phyloP scores from a whole-genome alignment of 92 coral and sea anemone genomes.

The Hydrozoanthus gracilis region DNA sequence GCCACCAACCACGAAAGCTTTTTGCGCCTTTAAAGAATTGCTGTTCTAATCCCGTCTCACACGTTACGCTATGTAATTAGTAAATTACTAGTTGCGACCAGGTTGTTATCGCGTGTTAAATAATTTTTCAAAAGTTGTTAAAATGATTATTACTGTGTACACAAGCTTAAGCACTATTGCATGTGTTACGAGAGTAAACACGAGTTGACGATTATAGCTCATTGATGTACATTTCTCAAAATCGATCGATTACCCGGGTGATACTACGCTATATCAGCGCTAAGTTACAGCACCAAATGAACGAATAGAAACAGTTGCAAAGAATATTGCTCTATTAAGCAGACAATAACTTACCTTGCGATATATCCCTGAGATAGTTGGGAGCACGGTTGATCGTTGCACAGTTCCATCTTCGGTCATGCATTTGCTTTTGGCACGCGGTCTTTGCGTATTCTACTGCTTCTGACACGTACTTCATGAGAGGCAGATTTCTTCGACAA shows the following conservation, averaged over 20 bases:
- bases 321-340: not conserved
- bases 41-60: conserved; percentile 20
- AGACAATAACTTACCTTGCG: conserved; percentile 72
- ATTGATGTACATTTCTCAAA: conserved; percentile 41
- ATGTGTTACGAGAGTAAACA: conserved; percentile 41
- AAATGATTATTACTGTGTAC: conserved; percentile 49
- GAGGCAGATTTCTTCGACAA: conserved; percentile 66
- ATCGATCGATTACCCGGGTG: conserved; percentile 23
- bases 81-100: conserved; percentile 21
- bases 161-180: conserved; percentile 47
- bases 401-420: conserved; percentile 87
- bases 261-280: conserved; percentile 21
- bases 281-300: conserved; percentile 12
- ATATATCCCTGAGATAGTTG: conserved; percentile 65
- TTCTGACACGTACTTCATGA: conserved; percentile 86
- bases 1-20: conserved; percentile 41
- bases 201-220: conserved; percentile 24
- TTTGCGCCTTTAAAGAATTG: conserved; percentile 23
- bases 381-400: conserved; percentile 75
- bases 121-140: conserved; percentile 45
- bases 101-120: conserved; percentile 43
- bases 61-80: not conserved
- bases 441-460: conserved; percentile 78
- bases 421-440: conserved; percentile 75
- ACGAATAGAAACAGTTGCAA: not conserved